phyloP scores from a whole-genome alignment of 2,888 invertebrate species.

The Epiblema foenella region DNA sequence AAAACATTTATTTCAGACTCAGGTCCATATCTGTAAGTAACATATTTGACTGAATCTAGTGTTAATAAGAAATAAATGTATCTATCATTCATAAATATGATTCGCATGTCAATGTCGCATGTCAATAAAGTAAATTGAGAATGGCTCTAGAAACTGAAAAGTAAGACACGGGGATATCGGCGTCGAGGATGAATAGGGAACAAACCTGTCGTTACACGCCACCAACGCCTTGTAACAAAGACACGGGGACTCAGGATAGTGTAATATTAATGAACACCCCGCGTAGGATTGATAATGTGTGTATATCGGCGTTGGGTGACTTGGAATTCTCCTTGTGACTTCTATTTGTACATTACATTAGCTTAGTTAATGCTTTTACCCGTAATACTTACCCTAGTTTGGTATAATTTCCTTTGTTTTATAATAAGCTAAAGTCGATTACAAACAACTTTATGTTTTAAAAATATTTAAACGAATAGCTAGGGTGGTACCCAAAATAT shows the following conservation, averaged over 20 bases:
- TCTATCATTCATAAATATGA: too few species aligned
- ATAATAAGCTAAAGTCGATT: neutral
- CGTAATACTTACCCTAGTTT: neutral
- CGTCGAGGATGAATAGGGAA: constrained; percentile 5
- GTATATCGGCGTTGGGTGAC: constrained; percentile 28
- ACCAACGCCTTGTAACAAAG: constrained; percentile 40
- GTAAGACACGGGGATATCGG: too few species aligned
- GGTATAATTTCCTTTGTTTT: neutral
- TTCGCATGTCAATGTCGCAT: too few species aligned
- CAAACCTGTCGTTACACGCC: constrained; percentile 27
- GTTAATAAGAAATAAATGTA: too few species aligned
- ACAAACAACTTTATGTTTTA: neutral
- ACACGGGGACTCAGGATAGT: constrained; percentile 41
- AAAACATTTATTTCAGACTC: too few species aligned
- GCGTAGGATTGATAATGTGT: constrained; percentile 37
- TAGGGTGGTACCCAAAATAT: too few species aligned
- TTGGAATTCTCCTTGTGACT: constrained; percentile 12
- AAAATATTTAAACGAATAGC: neutral
- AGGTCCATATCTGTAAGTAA: too few species aligned
- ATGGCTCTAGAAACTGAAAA: neutral
- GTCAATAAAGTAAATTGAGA: neutral
- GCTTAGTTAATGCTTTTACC: neutral
- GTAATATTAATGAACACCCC: constrained; percentile 42
- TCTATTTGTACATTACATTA: constrained; percentile 15
- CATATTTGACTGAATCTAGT: too few species aligned